These are phyloP conservation scores for Clinocottus analis DNA, from an alignment of 2,113 vertebrate genomes.

Conservation along the genomic window DNA sequence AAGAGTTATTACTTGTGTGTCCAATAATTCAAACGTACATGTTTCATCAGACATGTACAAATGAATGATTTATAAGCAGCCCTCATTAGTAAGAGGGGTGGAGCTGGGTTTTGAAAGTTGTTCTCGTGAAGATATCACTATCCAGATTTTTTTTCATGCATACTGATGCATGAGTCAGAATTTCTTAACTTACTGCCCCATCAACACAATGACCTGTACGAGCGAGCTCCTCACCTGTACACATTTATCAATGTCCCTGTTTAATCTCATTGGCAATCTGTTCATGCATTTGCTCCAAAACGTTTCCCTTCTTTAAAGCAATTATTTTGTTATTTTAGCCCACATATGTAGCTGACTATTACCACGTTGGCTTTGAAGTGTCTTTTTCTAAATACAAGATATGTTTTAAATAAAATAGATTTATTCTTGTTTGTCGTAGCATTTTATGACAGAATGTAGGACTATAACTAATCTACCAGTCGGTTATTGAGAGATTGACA, in stretches of 20 bases:
- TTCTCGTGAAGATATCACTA: conserved; percentile 53
- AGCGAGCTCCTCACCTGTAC: conserved; percentile 4
- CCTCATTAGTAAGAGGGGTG: conserved; percentile 25
- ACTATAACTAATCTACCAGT: not conserved
- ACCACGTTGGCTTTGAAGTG: not conserved
- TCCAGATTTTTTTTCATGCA: conserved; percentile 17
- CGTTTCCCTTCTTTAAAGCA: not conserved
- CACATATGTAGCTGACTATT: not conserved
- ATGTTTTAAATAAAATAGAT: too few species aligned
- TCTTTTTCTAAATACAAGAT: not conserved
- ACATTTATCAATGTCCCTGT: not conserved
- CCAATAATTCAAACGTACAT: conserved; percentile 39
- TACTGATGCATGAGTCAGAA: conserved; percentile 19
- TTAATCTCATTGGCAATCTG: not conserved
- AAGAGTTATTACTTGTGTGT: conserved; percentile 2
- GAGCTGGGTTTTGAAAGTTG: conserved; percentile 20
- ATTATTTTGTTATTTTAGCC: not conserved
- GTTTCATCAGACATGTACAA: conserved; percentile 34
- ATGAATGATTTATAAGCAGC: conserved; percentile 53
- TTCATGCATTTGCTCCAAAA: not conserved
- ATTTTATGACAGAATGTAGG: not conserved
- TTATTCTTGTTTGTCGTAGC: too few species aligned
- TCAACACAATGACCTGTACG: conserved; percentile 15
- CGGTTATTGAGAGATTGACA: not conserved
- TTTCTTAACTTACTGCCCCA: conserved; percentile 16